phyloP scores from a whole-genome alignment of 2,113 vertebrate species.

The Lichenostomus cassidix region DNA sequence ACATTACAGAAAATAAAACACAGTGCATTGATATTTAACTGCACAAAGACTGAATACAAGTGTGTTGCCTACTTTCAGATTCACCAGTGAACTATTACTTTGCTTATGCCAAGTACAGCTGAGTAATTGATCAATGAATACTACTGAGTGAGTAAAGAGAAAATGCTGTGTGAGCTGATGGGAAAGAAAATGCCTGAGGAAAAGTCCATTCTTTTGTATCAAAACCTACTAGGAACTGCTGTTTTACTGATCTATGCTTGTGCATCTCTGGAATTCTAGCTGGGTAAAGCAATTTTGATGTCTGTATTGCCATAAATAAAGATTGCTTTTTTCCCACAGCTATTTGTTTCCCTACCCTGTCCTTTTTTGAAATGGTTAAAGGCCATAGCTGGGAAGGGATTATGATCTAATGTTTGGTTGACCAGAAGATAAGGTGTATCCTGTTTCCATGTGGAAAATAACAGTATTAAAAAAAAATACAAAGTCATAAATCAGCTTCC shows the following conservation, averaged over 20 bases:
- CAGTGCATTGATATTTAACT: neutral
- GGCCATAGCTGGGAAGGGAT: neutral
- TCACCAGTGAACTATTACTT: neutral
- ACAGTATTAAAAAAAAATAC: neutral
- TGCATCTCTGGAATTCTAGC: constrained; percentile 18
- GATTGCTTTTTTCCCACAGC: neutral
- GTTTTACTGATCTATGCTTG: constrained; percentile 40
- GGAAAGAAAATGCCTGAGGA: constrained; percentile 42
- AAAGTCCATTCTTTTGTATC: constrained; percentile 44
- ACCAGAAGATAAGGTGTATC: neutral
- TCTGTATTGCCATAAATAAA: constrained; percentile 47
- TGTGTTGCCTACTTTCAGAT: neutral
- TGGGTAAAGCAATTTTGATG: constrained; percentile 38
- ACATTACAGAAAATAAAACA: neutral
- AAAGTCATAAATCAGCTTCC: neutral
- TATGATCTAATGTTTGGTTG: constrained; percentile 11
- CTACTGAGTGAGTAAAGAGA: constrained; percentile 45
- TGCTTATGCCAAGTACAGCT: neutral
- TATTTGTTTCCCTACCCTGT: constrained; percentile 8
- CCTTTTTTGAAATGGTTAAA: constrained; percentile 1
- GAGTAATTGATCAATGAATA: constrained; percentile 52
- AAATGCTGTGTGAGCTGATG: constrained; percentile 42
- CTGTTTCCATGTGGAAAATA: neutral
- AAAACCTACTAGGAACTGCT: constrained; percentile 26
- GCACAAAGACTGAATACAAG: neutral